Percentiles rank a stretch among this genome's conserved stretches.
phyloP scores from a whole-genome alignment of 2,888 invertebrate genomes.

The Pollenia angustigena region DNA sequence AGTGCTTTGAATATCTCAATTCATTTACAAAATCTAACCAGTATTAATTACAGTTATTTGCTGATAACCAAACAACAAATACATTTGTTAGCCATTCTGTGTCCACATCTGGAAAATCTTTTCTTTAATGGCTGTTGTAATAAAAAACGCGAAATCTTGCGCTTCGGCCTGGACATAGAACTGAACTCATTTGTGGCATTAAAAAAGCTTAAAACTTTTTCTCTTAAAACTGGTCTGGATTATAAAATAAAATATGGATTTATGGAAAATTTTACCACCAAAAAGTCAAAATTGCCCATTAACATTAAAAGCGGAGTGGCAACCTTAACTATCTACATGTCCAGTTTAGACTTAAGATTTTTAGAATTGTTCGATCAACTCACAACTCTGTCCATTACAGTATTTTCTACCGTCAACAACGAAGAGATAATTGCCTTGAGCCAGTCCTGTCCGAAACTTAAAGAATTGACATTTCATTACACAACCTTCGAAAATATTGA shows the following conservation, averaged over 20 bases:
- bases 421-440: conserved; percentile 18
- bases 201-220: conserved; percentile 36
- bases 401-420: not conserved
- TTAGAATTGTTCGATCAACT: conserved; percentile 19
- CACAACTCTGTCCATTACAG: not conserved
- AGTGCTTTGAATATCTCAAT: conserved; percentile 2
- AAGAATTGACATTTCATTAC: conserved; percentile 21
- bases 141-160: conserved; percentile 15
- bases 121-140: conserved; percentile 42
- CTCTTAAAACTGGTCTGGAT: conserved; percentile 3
- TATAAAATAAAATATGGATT: conserved; percentile 20
- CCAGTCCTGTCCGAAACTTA: not conserved
- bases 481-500: conserved; percentile 26
- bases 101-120: conserved; percentile 36
- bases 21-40: conserved; percentile 9
- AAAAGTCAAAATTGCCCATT: not conserved
- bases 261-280: not conserved
- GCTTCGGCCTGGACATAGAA: conserved; percentile 24
- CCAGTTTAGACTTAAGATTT: not conserved
- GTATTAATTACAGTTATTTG: conserved; percentile 37
- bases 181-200: not conserved
- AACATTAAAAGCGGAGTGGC: not conserved
- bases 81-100: conserved; percentile 21
- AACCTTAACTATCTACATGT: conserved; percentile 32
- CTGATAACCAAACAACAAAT: conserved; percentile 26